Base-by-base conservation (phyloP, 92 coral and sea anemone genomes). In the Bergia puertoricense region DNA sequence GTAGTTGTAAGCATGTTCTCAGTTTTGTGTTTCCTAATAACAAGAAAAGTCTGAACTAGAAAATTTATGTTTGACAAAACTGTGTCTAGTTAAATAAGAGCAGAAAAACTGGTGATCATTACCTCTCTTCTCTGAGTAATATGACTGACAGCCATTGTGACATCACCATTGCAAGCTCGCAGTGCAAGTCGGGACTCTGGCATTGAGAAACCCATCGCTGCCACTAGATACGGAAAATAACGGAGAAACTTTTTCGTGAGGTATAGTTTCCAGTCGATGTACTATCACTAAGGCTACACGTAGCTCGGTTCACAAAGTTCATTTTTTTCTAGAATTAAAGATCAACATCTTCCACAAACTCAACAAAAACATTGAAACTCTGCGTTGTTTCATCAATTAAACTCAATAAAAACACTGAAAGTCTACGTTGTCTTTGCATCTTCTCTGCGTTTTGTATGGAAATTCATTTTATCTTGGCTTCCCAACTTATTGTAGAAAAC, bases 151-250 rank as follows among this genome's bases (percentile, higher is more conserved):
- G 98, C 97, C 39, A 86, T n/a, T 0, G 98, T 96, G n/a, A 92
- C 90, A 83, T 96, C 97, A 9, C 98, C 94, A 73, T 90, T 88
- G 66, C 94, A 92, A 41, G 95, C 91, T 51, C 96, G 90, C 82
- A 96, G 81, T 41, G 96, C 96, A 79, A 96, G 96, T 7, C 98
- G 94, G 41, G 98, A 94, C 83, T 96, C 98, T 3, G 95, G 88
- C 59, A 94, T 91, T 59, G 92, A 79, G 84, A 96, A 96, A 2
- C 98, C 98, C 98, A 96, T 96, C 18, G 94, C 80, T 82, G 91
- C 86, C 92, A 96, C 98, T 96, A 76, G 22, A 75, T 82, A 79
- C 15, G 30, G 36, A 38, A 91, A 65, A 80, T 3, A 59, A 83
- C 5, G 43, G 44, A 43, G 0, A 22, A 40, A 22, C 50, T 74